phyloP scores from a whole-genome alignment of 2,113 vertebrate genomes.

The Struthio camelus region DNA sequence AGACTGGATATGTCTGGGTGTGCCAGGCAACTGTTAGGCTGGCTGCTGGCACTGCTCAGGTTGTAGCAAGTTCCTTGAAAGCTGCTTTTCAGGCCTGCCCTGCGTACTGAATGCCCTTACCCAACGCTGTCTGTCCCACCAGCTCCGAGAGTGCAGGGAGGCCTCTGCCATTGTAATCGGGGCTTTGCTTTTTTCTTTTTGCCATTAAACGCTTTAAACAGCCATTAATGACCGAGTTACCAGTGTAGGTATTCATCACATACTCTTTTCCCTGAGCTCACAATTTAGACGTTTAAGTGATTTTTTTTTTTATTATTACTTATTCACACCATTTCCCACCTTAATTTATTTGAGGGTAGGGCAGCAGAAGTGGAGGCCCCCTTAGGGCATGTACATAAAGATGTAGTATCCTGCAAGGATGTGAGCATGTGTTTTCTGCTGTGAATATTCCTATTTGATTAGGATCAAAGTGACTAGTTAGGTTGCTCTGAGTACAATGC shows the following conservation, averaged over 20 bases:
- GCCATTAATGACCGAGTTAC: neutral
- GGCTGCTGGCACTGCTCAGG: neutral
- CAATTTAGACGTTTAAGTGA: neutral
- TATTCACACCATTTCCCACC: neutral
- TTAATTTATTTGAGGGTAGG: neutral
- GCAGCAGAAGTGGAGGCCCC: neutral
- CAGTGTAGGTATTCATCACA: neutral
- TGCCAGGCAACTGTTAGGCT: neutral
- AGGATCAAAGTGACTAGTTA: slow-evolving; percentile 54
- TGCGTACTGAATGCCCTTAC: neutral
- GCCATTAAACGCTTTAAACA: neutral
- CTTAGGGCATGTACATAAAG: neutral
- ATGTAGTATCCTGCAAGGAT: slow-evolving; percentile 21
- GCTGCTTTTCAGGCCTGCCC: neutral
- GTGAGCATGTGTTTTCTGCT: slow-evolving; percentile 64
- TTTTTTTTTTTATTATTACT: neutral
- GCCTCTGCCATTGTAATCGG: neutral
- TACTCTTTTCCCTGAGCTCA: fast-evolving
- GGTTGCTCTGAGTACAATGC: slow-evolving; percentile 49
- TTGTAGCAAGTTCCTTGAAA: neutral
- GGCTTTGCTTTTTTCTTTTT: neutral
- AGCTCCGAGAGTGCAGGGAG: neutral
- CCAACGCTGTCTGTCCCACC: too few species aligned
- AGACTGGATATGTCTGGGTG: neutral
- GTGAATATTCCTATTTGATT: slow-evolving; percentile 47